Percentiles rank a stretch among this genome's conserved stretches.
Conservation (phyloP, 2,113 vertebrate species). For the Panurus biarmicus region DNA sequence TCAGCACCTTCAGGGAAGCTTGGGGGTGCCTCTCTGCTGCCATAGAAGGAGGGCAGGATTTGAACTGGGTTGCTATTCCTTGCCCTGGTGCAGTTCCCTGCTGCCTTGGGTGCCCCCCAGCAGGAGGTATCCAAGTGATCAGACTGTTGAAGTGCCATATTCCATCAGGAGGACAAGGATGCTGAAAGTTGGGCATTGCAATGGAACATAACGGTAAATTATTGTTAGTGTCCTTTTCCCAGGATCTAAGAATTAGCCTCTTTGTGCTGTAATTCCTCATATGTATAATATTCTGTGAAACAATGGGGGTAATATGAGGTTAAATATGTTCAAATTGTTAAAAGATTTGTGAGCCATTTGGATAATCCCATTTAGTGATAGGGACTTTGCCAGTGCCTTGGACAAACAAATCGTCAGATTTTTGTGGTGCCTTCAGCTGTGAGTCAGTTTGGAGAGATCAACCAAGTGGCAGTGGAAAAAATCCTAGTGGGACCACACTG, state of each 20-base stretch:
- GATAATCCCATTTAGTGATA: background rate
- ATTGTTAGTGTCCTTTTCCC: background rate
- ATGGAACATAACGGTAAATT: background rate
- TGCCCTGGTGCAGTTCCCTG: background rate
- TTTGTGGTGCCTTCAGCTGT: background rate
- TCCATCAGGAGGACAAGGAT: background rate
- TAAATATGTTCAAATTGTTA: background rate
- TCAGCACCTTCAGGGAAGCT: background rate
- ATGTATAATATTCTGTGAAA: background rate
- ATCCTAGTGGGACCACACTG: background rate
- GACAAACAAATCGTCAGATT: background rate
- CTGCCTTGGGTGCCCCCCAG: background rate
- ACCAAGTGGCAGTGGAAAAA: background rate
- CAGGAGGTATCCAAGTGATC: background rate
- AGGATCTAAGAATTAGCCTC: background rate
- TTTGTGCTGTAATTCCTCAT: background rate
- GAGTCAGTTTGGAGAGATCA: background rate
- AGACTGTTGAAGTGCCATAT: background rate
- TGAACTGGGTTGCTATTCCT: background rate
- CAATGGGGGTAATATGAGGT: background rate
- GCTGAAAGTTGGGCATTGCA: background rate
- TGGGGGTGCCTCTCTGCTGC: background rate
- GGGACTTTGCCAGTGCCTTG: background rate
- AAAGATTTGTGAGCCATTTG: background rate
- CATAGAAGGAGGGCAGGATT: background rate